Percentiles rank a stretch among this genome's conserved stretches.
Conservation (phyloP, 2,888 invertebrate genomes). For the Thera obeliscata region DNA sequence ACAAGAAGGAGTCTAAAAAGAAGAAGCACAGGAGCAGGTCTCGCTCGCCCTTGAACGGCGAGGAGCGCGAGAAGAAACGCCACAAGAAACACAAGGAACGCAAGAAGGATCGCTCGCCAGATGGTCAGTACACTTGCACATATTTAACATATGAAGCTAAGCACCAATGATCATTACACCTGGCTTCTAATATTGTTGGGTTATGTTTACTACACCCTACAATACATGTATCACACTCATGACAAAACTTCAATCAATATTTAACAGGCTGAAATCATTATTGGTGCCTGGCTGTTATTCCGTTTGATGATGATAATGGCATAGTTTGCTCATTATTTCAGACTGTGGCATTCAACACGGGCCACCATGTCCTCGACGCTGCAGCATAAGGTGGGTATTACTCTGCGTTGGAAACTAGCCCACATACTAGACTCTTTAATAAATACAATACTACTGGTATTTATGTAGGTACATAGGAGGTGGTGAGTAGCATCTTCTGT, state of each 20-base stretch:
- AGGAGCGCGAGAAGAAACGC: slow-evolving; percentile 82
- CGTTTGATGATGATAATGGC: slow-evolving; percentile 79
- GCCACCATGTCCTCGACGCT: slow-evolving; percentile 66
- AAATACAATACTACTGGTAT: too few relatives aligned
- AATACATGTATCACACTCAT: neutral
- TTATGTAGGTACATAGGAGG: neutral
- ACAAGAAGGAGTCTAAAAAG: slow-evolving; percentile 88
- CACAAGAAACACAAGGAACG: slow-evolving; percentile 76
- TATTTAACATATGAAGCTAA: slow-evolving; percentile 50
- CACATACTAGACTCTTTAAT: neutral
- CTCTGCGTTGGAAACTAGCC: slow-evolving; percentile 8
- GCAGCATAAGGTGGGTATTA: slow-evolving; percentile 70
- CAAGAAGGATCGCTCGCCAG: slow-evolving; percentile 81
- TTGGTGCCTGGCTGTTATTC: slow-evolving; percentile 54
- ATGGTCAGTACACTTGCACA: slow-evolving; percentile 76
- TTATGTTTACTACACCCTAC: slow-evolving; percentile 7
- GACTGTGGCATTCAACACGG: slow-evolving; percentile 75
- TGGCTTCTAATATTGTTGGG: slow-evolving; percentile 4
- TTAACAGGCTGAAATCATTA: slow-evolving; percentile 56
- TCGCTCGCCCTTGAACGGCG: slow-evolving; percentile 81
- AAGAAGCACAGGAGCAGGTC: slow-evolving; percentile 86
- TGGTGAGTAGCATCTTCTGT: neutral
- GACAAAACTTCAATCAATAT: neutral
- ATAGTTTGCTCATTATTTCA: slow-evolving; percentile 83
- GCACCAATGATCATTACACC: slow-evolving; percentile 59